A percentile compares a stretch with the other conserved stretches of the same genome.
Evolutionary conservation across 2,797 vertebrate species (phyloP).

Genomic region (Enteromius radiatus): DNA sequence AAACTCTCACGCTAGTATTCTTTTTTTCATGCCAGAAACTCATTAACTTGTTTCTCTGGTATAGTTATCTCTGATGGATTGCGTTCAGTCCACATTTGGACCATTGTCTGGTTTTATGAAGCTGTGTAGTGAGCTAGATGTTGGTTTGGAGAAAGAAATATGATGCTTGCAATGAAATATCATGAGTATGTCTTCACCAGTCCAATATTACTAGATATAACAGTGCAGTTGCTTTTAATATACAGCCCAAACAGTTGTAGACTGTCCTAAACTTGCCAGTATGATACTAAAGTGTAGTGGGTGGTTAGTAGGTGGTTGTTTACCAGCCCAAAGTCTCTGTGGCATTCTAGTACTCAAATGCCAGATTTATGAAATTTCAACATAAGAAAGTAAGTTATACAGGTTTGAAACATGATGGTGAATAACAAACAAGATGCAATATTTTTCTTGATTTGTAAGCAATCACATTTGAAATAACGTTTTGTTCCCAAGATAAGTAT

Average conservation of each 20-base stretch:
- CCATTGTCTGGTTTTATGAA: neutral
- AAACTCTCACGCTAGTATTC: neutral
- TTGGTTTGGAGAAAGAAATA: neutral
- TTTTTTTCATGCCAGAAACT: conserved; percentile 11
- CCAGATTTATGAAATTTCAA: neutral
- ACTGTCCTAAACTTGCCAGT: neutral
- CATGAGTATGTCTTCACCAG: neutral
- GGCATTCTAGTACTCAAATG: neutral
- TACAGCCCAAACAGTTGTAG: conserved; percentile 1
- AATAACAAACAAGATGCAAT: neutral
- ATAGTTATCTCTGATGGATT: neutral
- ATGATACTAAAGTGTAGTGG: neutral
- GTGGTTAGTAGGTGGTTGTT: neutral
- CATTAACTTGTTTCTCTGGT: conserved; percentile 28
- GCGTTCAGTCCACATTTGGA: neutral
- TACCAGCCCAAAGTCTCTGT: neutral
- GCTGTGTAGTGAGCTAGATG: neutral
- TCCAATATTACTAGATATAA: neutral
- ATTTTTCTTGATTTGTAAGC: neutral
- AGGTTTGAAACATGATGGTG: neutral
- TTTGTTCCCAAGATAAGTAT: neutral
- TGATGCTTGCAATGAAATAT: neutral
- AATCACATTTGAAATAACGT: neutral
- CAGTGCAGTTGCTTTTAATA: conserved; percentile 16
- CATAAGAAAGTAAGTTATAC: neutral